phyloP scores from a whole-genome alignment of 2,113 vertebrate species.

The Aramus guarauna region DNA sequence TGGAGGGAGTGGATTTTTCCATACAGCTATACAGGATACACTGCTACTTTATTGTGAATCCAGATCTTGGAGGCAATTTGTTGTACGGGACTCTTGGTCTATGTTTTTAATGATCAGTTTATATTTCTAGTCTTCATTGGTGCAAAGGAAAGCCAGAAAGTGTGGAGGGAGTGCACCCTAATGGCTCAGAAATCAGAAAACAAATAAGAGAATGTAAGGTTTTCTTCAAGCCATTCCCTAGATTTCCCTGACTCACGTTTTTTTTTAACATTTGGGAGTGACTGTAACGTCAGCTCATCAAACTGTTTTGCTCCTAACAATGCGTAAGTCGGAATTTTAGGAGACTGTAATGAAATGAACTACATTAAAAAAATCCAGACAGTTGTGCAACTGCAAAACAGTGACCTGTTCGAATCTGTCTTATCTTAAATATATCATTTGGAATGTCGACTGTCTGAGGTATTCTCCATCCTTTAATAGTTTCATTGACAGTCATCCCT shows the following conservation, averaged over 20 bases:
- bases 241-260: constrained; percentile 18
- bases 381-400: constrained; percentile 42
- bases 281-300: not conserved
- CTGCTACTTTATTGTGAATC: not conserved
- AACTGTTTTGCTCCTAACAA: not conserved
- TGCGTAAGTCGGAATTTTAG: constrained; percentile 1
- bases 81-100: not conserved
- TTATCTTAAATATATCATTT: constrained; percentile 40
- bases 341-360: constrained; percentile 10
- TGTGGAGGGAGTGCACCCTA: not conserved
- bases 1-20: not conserved
- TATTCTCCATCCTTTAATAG: constrained; percentile 34
- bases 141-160: not conserved
- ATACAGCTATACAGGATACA: not conserved
- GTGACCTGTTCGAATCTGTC: constrained; percentile 47
- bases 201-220: not conserved
- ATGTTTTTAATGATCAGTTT: not conserved
- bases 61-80: not conserved
- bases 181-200: not conserved
- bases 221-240: not conserved
- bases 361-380: constrained; percentile 44
- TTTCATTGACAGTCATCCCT: constrained; percentile 40
- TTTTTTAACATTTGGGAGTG: constrained; percentile 17
- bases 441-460: constrained; percentile 1
- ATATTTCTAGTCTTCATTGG: not conserved